Conservation (phyloP, 1,140 invertebrate species). For the Temnothorax curvispinosus region DNA sequence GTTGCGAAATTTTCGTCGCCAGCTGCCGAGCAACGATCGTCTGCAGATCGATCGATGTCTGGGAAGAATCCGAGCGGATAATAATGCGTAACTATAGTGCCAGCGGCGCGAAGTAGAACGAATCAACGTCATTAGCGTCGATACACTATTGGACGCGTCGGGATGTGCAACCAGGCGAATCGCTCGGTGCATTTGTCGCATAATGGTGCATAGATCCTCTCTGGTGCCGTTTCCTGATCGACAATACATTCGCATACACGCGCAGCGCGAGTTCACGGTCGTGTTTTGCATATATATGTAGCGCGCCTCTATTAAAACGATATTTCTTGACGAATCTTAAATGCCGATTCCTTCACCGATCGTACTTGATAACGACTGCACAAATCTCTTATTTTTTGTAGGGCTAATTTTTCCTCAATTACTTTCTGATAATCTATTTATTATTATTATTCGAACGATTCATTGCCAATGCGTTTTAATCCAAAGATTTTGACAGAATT, state of each 20-base stretch:
- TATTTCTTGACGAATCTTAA: conserved; percentile 42
- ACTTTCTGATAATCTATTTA: not conserved
- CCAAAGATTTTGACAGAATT: not conserved
- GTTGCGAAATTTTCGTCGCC: conserved; percentile 56
- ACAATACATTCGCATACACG: not conserved
- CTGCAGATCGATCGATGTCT: conserved; percentile 62
- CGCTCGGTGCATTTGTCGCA: conserved; percentile 39
- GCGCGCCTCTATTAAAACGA: conserved; percentile 64
- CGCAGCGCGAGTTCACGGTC: conserved; percentile 1
- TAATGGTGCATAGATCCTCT: conserved; percentile 68
- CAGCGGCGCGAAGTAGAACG: conserved; percentile 72
- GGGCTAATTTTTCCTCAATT: not conserved
- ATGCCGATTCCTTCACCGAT: conserved; percentile 15
- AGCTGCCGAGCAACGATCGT: conserved; percentile 66
- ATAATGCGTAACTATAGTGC: conserved; percentile 42
- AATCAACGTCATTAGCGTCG: conserved; percentile 77
- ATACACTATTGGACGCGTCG: conserved; percentile 59
- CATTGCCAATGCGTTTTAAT: not conserved
- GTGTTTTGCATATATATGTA: conserved; percentile 58
- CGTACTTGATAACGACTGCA: not conserved
- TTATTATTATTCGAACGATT: not conserved
- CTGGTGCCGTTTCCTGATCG: not conserved
- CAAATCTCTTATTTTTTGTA: not conserved
- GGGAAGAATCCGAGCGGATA: conserved; percentile 59
- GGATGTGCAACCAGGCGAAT: conserved; percentile 64